Conservation (phyloP, 1,140 invertebrate species). For the Antheraea pernyi region DNA sequence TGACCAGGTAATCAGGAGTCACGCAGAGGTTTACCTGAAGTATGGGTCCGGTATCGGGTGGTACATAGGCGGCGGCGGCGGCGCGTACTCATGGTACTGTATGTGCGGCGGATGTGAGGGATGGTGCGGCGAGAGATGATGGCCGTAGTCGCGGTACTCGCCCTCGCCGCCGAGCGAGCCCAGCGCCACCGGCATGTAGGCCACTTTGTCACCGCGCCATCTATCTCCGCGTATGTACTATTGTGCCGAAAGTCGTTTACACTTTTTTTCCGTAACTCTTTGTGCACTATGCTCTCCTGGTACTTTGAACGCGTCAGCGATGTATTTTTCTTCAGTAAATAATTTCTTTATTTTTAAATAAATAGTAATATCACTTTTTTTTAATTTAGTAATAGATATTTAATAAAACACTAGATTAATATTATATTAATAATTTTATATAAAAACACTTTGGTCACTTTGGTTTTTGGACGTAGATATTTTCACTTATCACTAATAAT, state of each 20-base stretch:
- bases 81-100: conserved; percentile 70
- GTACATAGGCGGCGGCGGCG: conserved; percentile 65
- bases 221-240: conserved; percentile 21
- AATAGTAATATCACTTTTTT: conserved; percentile 14
- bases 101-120: conserved; percentile 42
- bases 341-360: conserved; percentile 10
- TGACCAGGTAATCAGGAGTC: no score
- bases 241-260: not conserved
- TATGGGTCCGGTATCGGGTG: conserved; percentile 67
- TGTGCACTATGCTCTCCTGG: conserved; percentile 33
- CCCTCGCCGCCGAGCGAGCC: conserved; percentile 74
- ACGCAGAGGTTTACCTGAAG: conserved; percentile 50
- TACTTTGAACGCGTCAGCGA: conserved; percentile 3
- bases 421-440: not conserved
- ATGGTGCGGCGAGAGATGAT: conserved; percentile 67
- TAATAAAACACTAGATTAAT: not conserved
- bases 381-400: not conserved
- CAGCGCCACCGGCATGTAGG: conserved; percentile 74
- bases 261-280: conserved; percentile 11
- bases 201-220: conserved; percentile 73
- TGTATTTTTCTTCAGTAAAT: not conserved
- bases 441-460: conserved; percentile 47
- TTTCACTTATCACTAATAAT: conserved; percentile 2
- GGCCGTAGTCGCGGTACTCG: conserved; percentile 69
- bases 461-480: conserved; percentile 30